These are phyloP conservation scores for Epinephelus malabaricus DNA, from an alignment of 2,797 vertebrate genomes.

Conservation along the genomic window DNA sequence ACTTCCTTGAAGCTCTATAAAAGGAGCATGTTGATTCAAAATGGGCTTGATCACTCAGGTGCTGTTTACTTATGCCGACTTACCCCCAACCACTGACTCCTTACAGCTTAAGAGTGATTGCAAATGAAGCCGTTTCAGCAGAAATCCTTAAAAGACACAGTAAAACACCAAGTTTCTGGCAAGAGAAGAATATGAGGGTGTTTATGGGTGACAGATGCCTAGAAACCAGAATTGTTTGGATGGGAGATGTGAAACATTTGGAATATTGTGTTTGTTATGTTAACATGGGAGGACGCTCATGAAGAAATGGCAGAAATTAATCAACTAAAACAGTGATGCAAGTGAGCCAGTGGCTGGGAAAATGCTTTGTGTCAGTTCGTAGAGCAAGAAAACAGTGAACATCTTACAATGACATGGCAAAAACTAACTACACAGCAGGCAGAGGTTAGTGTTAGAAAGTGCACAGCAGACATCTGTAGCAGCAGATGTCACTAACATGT, in stretches of 20 bases:
- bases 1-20: conserved; percentile 30
- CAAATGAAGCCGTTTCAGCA: conserved; percentile 17
- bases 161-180: not conserved
- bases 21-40: conserved; percentile 32
- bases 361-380: not conserved
- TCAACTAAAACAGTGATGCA: not conserved
- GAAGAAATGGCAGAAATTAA: conserved; percentile 8
- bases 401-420: conserved; percentile 30
- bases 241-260: not conserved
- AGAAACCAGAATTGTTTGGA: not conserved
- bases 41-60: conserved; percentile 28
- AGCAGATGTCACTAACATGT: conserved; percentile 65
- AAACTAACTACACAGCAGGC: conserved; percentile 45
- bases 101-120: conserved; percentile 5
- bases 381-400: not conserved
- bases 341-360: not conserved
- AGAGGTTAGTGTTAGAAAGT: conserved; percentile 31
- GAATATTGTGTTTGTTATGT: not conserved
- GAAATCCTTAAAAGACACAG: conserved; percentile 4
- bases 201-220: not conserved
- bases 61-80: conserved; percentile 19
- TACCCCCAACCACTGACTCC: conserved; percentile 8
- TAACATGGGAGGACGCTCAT: conserved; percentile 1
- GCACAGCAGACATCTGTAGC: conserved; percentile 53
- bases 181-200: not conserved